phyloP scores from a whole-genome alignment of 2,888 invertebrate species.

The Nemotelus pantherinus region DNA sequence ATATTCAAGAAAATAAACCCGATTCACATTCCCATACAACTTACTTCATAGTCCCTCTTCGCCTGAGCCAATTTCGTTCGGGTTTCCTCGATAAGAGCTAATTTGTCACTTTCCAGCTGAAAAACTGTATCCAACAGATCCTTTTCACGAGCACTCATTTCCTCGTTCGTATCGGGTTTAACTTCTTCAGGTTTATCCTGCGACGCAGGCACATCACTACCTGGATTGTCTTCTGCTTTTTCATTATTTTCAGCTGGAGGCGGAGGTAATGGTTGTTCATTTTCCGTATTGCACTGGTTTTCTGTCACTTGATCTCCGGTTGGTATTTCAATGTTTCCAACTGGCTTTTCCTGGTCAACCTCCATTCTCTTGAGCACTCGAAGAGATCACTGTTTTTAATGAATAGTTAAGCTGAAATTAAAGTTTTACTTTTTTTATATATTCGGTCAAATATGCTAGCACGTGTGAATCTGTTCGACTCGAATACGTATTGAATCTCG shows the following conservation, averaged over 20 bases:
- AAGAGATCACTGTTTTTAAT: not conserved
- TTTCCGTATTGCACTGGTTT: not conserved
- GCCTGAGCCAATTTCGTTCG: conserved; percentile 59
- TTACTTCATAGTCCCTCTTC: conserved; percentile 62
- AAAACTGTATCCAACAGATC: conserved; percentile 63
- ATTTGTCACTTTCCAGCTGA: conserved; percentile 63
- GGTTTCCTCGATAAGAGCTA: conserved; percentile 62
- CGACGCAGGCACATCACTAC: not conserved
- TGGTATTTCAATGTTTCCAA: conserved; percentile 23
- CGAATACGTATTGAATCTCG: not conserved
- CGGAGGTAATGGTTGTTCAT: not conserved
- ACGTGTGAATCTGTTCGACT: conserved; percentile 26
- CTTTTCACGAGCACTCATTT: conserved; percentile 53
- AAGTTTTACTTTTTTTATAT: not conserved
- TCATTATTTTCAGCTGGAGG: not conserved
- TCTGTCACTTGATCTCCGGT: not conserved
- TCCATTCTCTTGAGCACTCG: not conserved
- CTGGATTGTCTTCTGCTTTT: not conserved
- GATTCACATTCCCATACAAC: not conserved
- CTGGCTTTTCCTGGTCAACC: not conserved
- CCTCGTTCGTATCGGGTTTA: not conserved
- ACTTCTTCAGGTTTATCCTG: not conserved
- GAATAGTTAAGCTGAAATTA: not conserved
- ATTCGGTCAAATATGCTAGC: conserved; percentile 6
- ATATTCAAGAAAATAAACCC: too few relatives aligned